Evolutionary conservation across 1,140 invertebrate species (phyloP), one percentile per base, ranked within the genome.

Genomic region (Pogonus chalceus): DNA sequence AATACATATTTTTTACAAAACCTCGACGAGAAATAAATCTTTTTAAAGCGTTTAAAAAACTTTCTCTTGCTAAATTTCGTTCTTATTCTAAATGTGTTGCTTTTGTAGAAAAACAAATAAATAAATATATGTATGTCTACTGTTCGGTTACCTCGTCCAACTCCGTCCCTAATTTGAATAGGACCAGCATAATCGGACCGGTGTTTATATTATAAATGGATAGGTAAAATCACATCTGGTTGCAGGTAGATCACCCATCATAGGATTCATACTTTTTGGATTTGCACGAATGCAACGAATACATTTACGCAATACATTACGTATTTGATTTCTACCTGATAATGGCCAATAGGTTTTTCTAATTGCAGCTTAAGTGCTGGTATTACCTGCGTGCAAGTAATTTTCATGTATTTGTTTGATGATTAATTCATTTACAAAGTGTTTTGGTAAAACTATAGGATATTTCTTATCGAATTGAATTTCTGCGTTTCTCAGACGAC

Each of bases 21-120:
- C 68, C 66, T 47, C 68, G 35, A 26, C 64, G 23, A 43, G 60
- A n/a, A n/a, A 62, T 58, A 53, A 72, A 72, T 37, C 65, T 49
- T 23, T 51, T 49, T 7, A 72, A 61, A 18, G 61, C 55, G 35
- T 57, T 49, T 4, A 71, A 16, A 52, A 70, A 66, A 12, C 55
- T 37, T 12, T 55, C 53, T 16, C 56, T 55, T 2, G 49, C n/a
- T n/a, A 72, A 48, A 53, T 64, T 60, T 20, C 20, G 43, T 0
- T 70, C 63, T 1, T 68, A 51, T 49, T 73, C 71, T 21, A 71
- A 52, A 57, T 72, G 69, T 1, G 71, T n/a, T n/a, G 69, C 68
- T 21, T 62, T 62, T 0, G 63, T 64, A 0, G 59, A 35, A 20
- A 68, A 52, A 60, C 69, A 73, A 2, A 69, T 54, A 50, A 72